Evolutionary conservation across 2,888 invertebrate genomes (phyloP).

Genomic region (Sarcophaga caerulescens): DNA sequence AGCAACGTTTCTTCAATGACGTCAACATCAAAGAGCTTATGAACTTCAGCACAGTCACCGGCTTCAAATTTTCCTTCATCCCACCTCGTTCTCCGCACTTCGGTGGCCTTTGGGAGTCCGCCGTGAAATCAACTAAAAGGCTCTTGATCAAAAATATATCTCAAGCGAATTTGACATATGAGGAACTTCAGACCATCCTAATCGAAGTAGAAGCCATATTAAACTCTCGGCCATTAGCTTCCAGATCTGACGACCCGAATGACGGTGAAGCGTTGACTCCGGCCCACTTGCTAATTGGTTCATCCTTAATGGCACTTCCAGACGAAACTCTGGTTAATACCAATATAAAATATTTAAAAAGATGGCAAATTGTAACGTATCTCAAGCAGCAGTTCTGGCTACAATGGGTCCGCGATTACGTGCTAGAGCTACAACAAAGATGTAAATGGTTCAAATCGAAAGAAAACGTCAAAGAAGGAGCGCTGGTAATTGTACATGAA

Average conservation of each 20-base stretch:
- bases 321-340: neutral
- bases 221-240: too few species aligned
- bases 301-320: too few species aligned
- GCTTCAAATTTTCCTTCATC: too few species aligned
- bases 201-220: too few species aligned
- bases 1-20: too few species aligned
- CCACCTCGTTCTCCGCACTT: too few species aligned
- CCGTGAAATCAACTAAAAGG: too few species aligned
- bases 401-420: constrained; percentile 55
- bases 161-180: constrained; percentile 50
- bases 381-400: constrained; percentile 62
- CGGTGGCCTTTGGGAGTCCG: too few species aligned
- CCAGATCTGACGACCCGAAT: neutral
- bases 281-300: too few species aligned
- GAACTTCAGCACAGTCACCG: too few species aligned
- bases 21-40: too few species aligned
- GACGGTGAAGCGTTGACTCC: neutral
- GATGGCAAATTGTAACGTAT: constrained; percentile 55
- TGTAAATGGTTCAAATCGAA: constrained; percentile 45
- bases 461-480: constrained; percentile 1
- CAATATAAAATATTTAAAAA: constrained; percentile 15
- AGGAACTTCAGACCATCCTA: constrained; percentile 56
- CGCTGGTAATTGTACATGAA: constrained; percentile 11
- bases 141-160: constrained; percentile 9
- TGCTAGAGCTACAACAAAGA: constrained; percentile 39